A percentile compares a stretch with the other conserved stretches of the same genome.
These are phyloP conservation scores for Periphyllus acericola DNA, from an alignment of 2,888 invertebrate genomes.

Conservation along the genomic window DNA sequence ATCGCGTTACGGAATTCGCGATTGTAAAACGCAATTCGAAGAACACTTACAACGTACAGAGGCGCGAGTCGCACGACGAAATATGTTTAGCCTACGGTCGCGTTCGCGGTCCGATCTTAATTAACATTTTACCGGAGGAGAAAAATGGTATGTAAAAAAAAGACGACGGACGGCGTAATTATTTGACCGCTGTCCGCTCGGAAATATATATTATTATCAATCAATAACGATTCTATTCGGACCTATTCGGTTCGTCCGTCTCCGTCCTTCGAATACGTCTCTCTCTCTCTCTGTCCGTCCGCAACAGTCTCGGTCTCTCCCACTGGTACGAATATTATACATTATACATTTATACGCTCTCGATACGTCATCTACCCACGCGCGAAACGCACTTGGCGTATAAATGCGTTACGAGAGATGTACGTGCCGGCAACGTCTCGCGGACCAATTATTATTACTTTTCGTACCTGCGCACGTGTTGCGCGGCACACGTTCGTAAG, in stretches of 20 bases:
- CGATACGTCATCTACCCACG: slow-evolving; percentile 49
- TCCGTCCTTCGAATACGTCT: background rate
- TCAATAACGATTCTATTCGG: slow-evolving; percentile 6
- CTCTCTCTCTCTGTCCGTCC: too few relatives aligned
- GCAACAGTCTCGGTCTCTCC: background rate
- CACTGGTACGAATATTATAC: too few relatives aligned
- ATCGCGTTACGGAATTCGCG: background rate
- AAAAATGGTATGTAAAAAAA: background rate
- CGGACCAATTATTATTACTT: slow-evolving; percentile 16
- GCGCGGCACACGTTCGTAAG: background rate
- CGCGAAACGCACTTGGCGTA: background rate
- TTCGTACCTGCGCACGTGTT: slow-evolving; percentile 2
- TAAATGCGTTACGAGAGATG: too few relatives aligned
- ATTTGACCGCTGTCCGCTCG: slow-evolving; percentile 6
- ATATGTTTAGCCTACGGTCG: slow-evolving; percentile 15
- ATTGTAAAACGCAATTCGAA: background rate
- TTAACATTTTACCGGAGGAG: background rate
- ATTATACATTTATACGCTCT: background rate
- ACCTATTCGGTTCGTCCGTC: background rate
- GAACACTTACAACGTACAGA: background rate
- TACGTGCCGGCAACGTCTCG: background rate
- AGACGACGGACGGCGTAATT: background rate
- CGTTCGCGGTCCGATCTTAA: slow-evolving; percentile 9
- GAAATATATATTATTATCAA: slow-evolving; percentile 40
- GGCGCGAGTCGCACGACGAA: background rate